Base-by-base conservation (phyloP, 2,888 invertebrate genomes). In the Galeopsomyia nigrocyanea region DNA sequence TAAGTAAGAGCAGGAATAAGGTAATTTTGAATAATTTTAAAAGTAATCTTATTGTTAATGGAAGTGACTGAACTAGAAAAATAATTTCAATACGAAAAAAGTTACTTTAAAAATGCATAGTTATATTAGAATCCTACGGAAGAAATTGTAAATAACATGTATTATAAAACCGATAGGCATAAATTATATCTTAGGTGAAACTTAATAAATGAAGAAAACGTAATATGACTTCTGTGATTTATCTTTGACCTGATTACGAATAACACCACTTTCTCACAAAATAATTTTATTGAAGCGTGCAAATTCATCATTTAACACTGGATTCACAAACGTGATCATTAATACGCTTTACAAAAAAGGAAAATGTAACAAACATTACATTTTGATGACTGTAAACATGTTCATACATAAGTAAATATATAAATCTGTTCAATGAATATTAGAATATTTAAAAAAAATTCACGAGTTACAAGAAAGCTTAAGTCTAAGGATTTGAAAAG, bases 121-220 rank as follows among this genome's bases (percentile, higher is more conserved):
- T 50, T 61, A 39, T 39, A 39, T 39, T 39, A 39, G 10, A 39
- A 39, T 9, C 13, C 31, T 49, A 31, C 64, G 53, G 55, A 71
- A 53, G 14, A 75, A 75, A 74, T 76, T 84, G 84, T 84, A 84
- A 78, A 84, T 84, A 84, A 77, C 75, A 81, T 84, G 83, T 83
- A 84, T 81, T 65, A 82, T 83, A 83, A 80, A 79, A 78, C 77
- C 39, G 77, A 79, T 77, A 80, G 79, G 81, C 81, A 81, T 84
- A 83, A 84, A 82, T 82, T 80, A 83, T 66, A 60, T 80, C 79
- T 77, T 81, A 79, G 82, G 80, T 82, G 80, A 79, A 82, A 81
- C 80, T 80, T 81, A 83, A 84, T 84, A 84, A 84, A 84, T 83
- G 82, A 82, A 76, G 83, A 83, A 82, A 83, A 84, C 83, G 83